Conservation (phyloP, 2,797 vertebrate genomes). For the Micromesistius poutassou region DNA sequence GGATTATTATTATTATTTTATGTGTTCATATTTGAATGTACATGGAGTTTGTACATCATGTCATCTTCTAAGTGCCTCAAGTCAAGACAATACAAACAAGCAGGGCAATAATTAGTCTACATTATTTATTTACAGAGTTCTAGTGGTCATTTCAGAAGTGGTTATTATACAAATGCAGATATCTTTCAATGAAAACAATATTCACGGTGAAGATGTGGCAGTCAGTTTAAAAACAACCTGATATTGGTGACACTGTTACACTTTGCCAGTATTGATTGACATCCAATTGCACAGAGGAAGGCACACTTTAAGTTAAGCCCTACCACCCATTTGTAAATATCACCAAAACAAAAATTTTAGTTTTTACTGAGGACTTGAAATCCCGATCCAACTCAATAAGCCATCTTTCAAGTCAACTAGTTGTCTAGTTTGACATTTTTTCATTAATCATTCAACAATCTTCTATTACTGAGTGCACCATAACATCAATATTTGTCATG, state of each 20-base stretch:
- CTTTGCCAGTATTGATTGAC: background rate
- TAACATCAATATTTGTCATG: background rate
- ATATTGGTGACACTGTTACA: background rate
- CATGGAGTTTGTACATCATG: background rate
- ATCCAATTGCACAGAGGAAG: background rate
- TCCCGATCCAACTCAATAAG: background rate
- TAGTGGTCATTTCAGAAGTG: constrained; percentile 64
- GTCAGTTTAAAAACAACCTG: background rate
- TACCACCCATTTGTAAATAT: background rate
- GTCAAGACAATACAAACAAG: background rate
- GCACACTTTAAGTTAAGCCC: background rate
- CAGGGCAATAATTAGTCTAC: constrained; percentile 24
- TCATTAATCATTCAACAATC: background rate
- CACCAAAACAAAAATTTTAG: background rate
- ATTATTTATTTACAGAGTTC: constrained; percentile 71
- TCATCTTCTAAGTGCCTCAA: background rate
- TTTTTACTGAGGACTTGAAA: background rate
- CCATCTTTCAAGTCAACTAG: background rate
- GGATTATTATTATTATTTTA: no score
- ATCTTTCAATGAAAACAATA: constrained; percentile 19
- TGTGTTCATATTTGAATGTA: background rate
- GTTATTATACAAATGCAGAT: constrained; percentile 38
- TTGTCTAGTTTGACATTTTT: background rate
- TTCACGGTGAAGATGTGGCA: constrained; percentile 56
- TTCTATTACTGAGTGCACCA: background rate